Conservation (phyloP, 2,797 vertebrate species). For the Anabas testudineus region DNA sequence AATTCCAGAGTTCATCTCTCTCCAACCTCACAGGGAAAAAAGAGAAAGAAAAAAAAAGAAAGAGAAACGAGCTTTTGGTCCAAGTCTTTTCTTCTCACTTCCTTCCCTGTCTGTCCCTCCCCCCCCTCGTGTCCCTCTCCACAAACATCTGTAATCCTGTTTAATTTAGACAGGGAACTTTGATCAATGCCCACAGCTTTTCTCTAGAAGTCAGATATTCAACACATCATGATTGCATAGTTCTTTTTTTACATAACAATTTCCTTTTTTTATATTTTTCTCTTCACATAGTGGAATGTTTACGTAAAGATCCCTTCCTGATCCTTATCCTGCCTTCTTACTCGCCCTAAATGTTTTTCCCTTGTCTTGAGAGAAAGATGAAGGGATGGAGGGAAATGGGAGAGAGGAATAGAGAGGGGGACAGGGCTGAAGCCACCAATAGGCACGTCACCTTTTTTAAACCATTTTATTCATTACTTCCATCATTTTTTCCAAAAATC, state of each 20-base stretch:
- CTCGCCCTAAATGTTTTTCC: conserved; percentile 34
- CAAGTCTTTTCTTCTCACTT: conserved; percentile 66
- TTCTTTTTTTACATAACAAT: conserved; percentile 62
- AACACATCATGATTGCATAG: conserved; percentile 84
- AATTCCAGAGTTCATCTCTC: conserved; percentile 77
- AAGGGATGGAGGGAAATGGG: conserved; percentile 29
- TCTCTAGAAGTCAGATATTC: conserved; percentile 52
- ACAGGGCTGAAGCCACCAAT: conserved; percentile 55
- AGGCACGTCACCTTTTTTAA: conserved; percentile 51
- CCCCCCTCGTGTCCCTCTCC: conserved; percentile 4
- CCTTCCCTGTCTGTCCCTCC: conserved; percentile 27
- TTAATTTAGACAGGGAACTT: conserved; percentile 47
- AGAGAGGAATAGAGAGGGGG: conserved; percentile 36
- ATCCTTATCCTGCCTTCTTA: conserved; percentile 27
- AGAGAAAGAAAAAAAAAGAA: neutral
- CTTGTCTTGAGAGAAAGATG: conserved; percentile 50
- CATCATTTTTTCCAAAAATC: conserved; percentile 17
- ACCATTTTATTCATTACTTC: conserved; percentile 25
- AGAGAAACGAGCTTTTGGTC: conserved; percentile 77
- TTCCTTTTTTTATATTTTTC: conserved; percentile 51
- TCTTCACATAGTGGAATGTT: conserved; percentile 83
- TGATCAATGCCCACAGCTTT: conserved; percentile 35
- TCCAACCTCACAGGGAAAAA: conserved; percentile 60
- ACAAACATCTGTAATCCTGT: conserved; percentile 34
- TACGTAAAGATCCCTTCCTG: conserved; percentile 60